Base-by-base conservation (phyloP, 2,113 vertebrate genomes). In the Hyla sarda region DNA sequence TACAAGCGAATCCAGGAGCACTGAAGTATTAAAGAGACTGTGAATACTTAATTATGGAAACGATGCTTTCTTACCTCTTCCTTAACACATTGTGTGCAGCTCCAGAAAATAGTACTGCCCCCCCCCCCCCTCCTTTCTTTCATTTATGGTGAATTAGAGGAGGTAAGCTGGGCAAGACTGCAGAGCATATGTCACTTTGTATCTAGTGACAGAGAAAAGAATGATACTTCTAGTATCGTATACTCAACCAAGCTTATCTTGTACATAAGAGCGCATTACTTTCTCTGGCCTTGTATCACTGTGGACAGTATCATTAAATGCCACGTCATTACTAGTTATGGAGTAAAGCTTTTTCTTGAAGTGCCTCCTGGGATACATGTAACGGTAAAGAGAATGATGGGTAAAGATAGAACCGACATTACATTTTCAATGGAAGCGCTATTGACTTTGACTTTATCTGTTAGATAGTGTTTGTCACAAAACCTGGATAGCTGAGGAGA, bases 231-330 rank as follows among this genome's bases (percentile, higher is more conserved):
- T 91, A 77, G 91, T 94, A 93, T 89, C 89, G 90, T 91, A 88
- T 91, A 93, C 95, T 94, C 95, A 96, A 92, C 94, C 88, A 94
- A 93, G 97, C 97, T 98, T 97, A 97, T 99, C 97, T 95, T 93
- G 92, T 95, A 95, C 96, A 94, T 94, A 95, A 95, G 95, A 91
- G 94, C 94, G 95, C 96, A 96, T 96, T 96, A 95, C 96, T 95
- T 96, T 96, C 96, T 95, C 93, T 93, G 90, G 94, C 92, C 94
- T 92, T 89, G 96, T 96, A 99, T 99, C 96, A 95, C 96, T 97
- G 95, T 97, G 96, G 98, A 99, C 98, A 99, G 97, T 98, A 97
- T 98, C 97, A 99, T 99, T 99, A 99, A 98, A 99, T 97, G 96
- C 96, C 97, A 96, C 94, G 97, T 99, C 97, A 97, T 97, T 97